phyloP scores from a whole-genome alignment of 2,113 vertebrate species.

The Irena cyanogastra region DNA sequence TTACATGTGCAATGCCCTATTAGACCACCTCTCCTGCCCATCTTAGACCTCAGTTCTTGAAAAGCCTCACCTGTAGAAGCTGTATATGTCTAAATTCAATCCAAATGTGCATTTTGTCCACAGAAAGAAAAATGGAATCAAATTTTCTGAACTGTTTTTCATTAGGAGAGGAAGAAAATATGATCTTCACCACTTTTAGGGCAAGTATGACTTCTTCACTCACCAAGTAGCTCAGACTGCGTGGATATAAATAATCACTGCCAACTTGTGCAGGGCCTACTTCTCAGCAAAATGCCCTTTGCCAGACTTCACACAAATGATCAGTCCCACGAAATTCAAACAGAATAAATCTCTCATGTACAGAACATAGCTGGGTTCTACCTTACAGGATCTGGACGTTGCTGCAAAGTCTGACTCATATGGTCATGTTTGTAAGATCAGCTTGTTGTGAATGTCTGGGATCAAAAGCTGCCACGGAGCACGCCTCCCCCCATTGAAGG shows the following conservation, averaged over 20 bases:
- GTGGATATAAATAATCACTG: not conserved
- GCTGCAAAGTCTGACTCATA: not conserved
- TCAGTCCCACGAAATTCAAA: not conserved
- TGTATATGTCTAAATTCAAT: not conserved
- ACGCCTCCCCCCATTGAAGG: not conserved
- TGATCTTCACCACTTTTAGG: not conserved
- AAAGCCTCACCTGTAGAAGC: not conserved
- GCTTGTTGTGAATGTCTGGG: not conserved
- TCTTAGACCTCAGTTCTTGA: not conserved
- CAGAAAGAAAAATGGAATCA: not conserved
- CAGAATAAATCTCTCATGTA: not conserved
- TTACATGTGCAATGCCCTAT: not conserved
- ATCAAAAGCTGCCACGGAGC: not conserved
- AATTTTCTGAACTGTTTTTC: not conserved
- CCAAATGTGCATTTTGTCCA: not conserved
- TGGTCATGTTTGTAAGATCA: not conserved
- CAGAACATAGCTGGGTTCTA: not conserved
- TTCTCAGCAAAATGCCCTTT: not conserved
- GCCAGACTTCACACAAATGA: not conserved
- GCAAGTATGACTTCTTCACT: not conserved
- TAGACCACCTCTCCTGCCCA: not conserved
- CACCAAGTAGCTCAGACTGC: not conserved
- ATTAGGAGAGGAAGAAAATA: not conserved
- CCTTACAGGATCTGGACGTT: slow-evolving; percentile 12
- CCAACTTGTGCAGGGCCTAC: not conserved